Conservation (phyloP, 2,797 vertebrate species). For the Lepus townsendii region DNA sequence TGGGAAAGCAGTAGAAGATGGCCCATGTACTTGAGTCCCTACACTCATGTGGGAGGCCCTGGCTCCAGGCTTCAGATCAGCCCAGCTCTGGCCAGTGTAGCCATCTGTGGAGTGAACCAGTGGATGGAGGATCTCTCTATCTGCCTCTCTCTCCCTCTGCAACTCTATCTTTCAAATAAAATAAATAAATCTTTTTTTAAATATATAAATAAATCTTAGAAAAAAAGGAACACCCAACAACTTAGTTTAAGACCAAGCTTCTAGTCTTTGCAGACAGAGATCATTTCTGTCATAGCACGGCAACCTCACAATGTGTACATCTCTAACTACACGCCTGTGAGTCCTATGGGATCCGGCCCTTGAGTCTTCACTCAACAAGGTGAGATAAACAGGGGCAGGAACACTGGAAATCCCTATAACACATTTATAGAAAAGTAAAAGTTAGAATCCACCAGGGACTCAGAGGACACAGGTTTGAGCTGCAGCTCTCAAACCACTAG, state of each 20-base stretch:
- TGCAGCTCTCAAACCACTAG: neutral
- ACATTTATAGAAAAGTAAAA: constrained; percentile 40
- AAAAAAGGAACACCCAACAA: too few species aligned
- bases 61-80: too few species aligned
- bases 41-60: too few species aligned
- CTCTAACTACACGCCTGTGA: neutral
- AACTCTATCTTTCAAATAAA: too few species aligned
- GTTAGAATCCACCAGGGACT: neutral
- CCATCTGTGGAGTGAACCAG: too few species aligned
- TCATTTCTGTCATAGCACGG: neutral
- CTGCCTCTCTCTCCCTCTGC: too few species aligned
- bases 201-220: too few species aligned
- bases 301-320: neutral
- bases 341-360: neutral
- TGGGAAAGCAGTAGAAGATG: too few species aligned
- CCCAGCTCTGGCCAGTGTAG: too few species aligned
- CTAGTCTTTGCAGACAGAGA: neutral
- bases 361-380: neutral
- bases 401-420: neutral
- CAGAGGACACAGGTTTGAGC: constrained; percentile 19
- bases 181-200: too few species aligned
- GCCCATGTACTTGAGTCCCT: too few species aligned
- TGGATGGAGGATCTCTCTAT: too few species aligned
- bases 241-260: constrained; percentile 11
- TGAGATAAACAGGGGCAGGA: neutral